These are phyloP conservation scores for Stegastes partitus DNA, from an alignment of 2,113 vertebrate genomes.

Conservation along the genomic window DNA sequence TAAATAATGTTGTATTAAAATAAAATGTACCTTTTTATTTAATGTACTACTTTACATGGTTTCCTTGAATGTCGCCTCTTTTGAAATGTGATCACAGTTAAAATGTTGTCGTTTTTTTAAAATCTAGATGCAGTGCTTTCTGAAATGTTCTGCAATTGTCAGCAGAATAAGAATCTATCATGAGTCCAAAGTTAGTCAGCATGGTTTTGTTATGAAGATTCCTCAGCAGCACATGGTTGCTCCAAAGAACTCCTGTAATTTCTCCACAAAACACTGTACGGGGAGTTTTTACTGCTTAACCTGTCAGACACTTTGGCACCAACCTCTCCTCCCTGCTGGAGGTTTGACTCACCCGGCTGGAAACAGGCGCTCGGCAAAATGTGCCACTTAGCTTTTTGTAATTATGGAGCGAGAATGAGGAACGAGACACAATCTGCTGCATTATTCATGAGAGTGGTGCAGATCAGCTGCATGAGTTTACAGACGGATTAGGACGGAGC, in stretches of 20 bases:
- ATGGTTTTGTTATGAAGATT: background rate
- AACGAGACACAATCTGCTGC: constrained; percentile 35
- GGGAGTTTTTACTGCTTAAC: background rate
- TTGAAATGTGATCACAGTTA: too few relatives aligned
- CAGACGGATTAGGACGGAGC: constrained; percentile 11
- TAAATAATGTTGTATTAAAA: too few relatives aligned
- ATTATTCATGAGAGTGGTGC: constrained; percentile 61
- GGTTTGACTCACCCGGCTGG: constrained; percentile 3
- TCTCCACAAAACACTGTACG: background rate
- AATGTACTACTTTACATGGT: too few relatives aligned
- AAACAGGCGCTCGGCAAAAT: constrained; percentile 8
- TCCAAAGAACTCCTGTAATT: background rate
- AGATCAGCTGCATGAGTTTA: constrained; percentile 29
- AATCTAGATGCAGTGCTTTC: too few relatives aligned
- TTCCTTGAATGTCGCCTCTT: too few relatives aligned
- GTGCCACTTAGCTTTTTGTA: background rate
- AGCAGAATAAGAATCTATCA: too few relatives aligned
- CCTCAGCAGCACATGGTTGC: background rate
- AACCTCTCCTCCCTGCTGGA: constrained; percentile 11
- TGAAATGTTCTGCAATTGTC: too few relatives aligned
- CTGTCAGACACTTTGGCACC: constrained; percentile 15
- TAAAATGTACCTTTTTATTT: too few relatives aligned
- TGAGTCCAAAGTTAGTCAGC: too few relatives aligned
- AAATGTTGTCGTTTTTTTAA: too few relatives aligned
- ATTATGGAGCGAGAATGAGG: constrained; percentile 49